These are phyloP conservation scores for Conomelus anceps DNA, from an alignment of 2,888 invertebrate species.

Conservation along the genomic window DNA sequence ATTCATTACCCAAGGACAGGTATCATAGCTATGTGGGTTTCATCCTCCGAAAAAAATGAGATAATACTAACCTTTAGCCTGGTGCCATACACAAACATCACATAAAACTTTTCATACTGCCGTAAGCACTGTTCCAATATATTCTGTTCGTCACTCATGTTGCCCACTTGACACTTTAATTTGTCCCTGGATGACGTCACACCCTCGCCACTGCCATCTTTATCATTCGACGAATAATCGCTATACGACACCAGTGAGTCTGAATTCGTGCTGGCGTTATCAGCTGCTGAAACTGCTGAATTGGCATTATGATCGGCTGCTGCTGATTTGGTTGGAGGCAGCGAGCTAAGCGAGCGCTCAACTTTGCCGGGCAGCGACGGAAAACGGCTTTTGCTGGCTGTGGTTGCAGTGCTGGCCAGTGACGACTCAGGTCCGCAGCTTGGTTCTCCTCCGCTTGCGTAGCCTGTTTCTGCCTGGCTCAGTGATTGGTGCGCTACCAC, in stretches of 20 bases:
- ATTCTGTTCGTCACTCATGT: slow-evolving; percentile 6
- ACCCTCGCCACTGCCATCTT: not conserved
- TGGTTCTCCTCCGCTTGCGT: not conserved
- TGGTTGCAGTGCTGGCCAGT: no score
- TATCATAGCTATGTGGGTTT: no score
- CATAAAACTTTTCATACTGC: slow-evolving; percentile 46
- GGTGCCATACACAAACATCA: slow-evolving; percentile 35
- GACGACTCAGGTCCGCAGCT: not conserved
- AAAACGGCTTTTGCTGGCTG: no score
- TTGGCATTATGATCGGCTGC: no score
- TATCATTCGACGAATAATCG: not conserved
- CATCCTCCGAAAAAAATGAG: no score
- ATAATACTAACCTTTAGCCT: slow-evolving; percentile 27
- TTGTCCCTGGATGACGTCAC: not conserved
- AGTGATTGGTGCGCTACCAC: slow-evolving; percentile 3
- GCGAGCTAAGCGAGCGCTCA: not conserved
- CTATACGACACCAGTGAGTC: not conserved
- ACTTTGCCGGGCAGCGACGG: no score
- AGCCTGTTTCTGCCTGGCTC: not conserved
- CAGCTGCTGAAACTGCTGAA: not conserved
- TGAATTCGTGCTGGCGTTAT: not conserved
- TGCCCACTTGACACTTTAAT: not conserved
- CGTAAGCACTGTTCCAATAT: slow-evolving; percentile 50
- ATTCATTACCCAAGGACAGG: no score
- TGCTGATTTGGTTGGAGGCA: no score